A percentile compares a stretch with the other conserved stretches of the same genome.
These are phyloP conservation scores for Zygogramma bicolorata DNA, from an alignment of 2,888 invertebrate species.

Conservation along the genomic window DNA sequence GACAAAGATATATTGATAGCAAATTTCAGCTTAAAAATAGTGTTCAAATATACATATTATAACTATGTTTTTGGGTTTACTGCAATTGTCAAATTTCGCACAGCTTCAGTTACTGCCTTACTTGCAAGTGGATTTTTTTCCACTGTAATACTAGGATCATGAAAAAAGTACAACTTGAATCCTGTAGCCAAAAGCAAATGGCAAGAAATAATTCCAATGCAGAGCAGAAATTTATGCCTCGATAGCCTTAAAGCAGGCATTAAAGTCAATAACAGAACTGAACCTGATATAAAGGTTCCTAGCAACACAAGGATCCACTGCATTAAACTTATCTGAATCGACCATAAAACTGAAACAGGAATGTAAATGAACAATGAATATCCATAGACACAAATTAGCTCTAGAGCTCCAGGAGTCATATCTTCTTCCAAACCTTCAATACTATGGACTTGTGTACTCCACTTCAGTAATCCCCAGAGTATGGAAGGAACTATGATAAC, in stretches of 20 bases:
- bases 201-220: slow-evolving; percentile 77
- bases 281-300: slow-evolving; percentile 87
- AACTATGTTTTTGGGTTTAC: neutral
- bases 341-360: slow-evolving; percentile 93
- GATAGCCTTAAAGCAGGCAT: slow-evolving; percentile 80
- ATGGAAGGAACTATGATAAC: slow-evolving; percentile 87
- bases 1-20: no score
- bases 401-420: slow-evolving; percentile 78
- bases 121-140: neutral
- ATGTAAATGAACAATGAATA: slow-evolving; percentile 95
- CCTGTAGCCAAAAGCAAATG: slow-evolving; percentile 88
- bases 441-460: slow-evolving; percentile 75
- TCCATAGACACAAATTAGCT: slow-evolving; percentile 94
- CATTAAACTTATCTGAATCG: slow-evolving; percentile 82
- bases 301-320: slow-evolving; percentile 90
- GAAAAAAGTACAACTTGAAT: slow-evolving; percentile 88
- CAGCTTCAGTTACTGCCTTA: neutral
- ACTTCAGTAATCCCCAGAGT: slow-evolving; percentile 89
- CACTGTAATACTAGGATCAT: slow-evolving; percentile 66
- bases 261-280: slow-evolving; percentile 85
- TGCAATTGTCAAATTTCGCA: neutral
- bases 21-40: no score
- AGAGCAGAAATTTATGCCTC: slow-evolving; percentile 74
- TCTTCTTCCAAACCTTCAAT: slow-evolving; percentile 75
- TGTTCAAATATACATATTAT: no score